Evolutionary conservation across 2,113 vertebrate genomes (phyloP).

Genomic region (Parus major): DNA sequence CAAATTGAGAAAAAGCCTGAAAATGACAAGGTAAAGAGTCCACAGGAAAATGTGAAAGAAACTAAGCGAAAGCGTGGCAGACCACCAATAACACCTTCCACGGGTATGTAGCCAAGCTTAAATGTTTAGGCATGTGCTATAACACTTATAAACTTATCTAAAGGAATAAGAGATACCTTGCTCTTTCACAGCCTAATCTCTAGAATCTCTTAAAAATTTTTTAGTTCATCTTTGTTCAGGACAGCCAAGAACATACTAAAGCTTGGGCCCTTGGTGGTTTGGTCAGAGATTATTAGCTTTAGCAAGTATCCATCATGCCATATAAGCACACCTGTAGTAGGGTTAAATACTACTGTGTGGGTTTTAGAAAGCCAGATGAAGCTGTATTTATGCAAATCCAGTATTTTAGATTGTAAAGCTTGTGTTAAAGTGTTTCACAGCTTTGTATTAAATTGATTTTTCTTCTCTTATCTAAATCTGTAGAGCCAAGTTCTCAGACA

Average conservation of each 20-base stretch:
- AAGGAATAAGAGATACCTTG: not conserved
- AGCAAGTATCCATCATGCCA: not conserved
- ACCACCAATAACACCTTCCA: constrained; percentile 71
- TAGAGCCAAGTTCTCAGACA: constrained; percentile 77
- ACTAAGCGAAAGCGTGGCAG: constrained; percentile 78
- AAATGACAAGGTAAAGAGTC: constrained; percentile 75
- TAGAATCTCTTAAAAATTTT: not conserved
- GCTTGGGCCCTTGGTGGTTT: not conserved
- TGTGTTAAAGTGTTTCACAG: not conserved
- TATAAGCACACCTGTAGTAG: not conserved
- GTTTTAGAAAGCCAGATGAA: not conserved
- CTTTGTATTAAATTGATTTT: not conserved
- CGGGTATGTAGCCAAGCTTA: constrained; percentile 59
- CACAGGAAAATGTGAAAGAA: constrained; percentile 74
- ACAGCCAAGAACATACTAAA: not conserved
- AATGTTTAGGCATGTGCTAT: not conserved
- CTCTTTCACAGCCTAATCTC: not conserved
- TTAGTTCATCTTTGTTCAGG: not conserved
- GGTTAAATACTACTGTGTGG: not conserved
- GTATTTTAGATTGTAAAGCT: not conserved
- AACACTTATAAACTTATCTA: not conserved
- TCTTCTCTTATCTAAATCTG: not conserved
- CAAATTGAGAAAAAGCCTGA: constrained; percentile 78
- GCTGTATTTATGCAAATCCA: not conserved
- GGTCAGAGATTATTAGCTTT: not conserved